These are phyloP conservation scores for Napeogenes inachia DNA, from an alignment of 2,888 invertebrate genomes.

Conservation along the genomic window DNA sequence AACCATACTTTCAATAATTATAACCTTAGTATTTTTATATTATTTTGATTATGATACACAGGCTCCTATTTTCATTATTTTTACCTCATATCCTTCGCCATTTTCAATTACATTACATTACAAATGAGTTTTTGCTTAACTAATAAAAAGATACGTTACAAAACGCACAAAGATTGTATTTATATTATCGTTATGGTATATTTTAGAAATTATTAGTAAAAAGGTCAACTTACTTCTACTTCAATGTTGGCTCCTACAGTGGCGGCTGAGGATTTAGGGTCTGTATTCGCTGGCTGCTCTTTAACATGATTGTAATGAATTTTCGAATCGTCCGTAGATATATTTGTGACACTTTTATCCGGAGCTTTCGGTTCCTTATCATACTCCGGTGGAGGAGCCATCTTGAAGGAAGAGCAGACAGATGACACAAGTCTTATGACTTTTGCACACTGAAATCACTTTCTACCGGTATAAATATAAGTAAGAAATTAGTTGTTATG, in stretches of 20 bases:
- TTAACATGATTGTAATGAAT: conserved; percentile 60
- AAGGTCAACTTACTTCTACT: conserved; percentile 66
- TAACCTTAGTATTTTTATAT: too few species aligned
- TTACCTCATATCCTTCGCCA: conserved; percentile 22
- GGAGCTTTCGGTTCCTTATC: conserved; percentile 86
- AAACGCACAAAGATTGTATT: conserved; percentile 6
- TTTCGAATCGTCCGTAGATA: conserved; percentile 69
- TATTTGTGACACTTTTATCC: conserved; percentile 77
- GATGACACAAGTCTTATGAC: conserved; percentile 78
- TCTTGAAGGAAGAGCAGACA: conserved; percentile 80
- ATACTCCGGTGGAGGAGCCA: conserved; percentile 88
- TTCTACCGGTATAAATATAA: conserved; percentile 45
- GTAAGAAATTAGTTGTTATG: conserved; percentile 59
- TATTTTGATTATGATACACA: too few species aligned
- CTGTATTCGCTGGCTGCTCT: conserved; percentile 63
- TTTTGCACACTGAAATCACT: conserved; percentile 67
- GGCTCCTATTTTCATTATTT: too few species aligned
- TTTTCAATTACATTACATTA: conserved; percentile 12
- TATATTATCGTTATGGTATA: conserved; percentile 6
- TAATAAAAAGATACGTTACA: too few species aligned
- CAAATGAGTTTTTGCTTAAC: too few species aligned
- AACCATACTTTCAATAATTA: too few species aligned
- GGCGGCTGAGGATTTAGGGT: conserved; percentile 56
- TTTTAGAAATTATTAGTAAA: conserved; percentile 21
- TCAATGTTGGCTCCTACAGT: conserved; percentile 55